Evolutionary conservation across 1,140 invertebrate species (phyloP), one percentile per base, ranked within the genome.

Genomic region (Phenacoccus solenopsis): DNA sequence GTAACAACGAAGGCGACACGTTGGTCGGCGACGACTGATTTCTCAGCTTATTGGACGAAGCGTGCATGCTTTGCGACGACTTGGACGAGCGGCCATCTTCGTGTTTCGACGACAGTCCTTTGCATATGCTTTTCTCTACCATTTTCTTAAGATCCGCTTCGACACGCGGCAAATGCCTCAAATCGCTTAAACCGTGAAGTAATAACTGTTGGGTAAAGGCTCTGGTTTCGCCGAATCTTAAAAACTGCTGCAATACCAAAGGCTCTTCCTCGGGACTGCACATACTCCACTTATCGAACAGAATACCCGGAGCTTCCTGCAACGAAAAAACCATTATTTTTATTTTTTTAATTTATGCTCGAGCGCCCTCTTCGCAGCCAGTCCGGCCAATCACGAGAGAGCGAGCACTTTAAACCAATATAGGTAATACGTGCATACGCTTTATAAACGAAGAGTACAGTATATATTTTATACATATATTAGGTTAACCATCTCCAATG

Each of bases 231-330:
- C 86, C 87, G 79, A 92, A 93, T 74, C 89, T 82, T 69, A 93
- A 84, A 81, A 93, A 93, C 82, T 93, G 90, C 80, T 92, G 90
- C 64, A 93, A 81, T 68, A 93, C 88, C 75, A 92, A 82, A 74
- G 89, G 87, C 79, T 93, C 91, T 81, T 93, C 90, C 78, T 92
- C 90, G 76, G 87, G 84, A 74, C 85, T 88, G 76, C 88, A 88
- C 77, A 92, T 86, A 73, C 84, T 87, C 90, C 90, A 93, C 80
- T 87, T 85, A 79, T 91, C 88, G 77, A 93, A 81, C 72, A 89
- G 82, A 76, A 81, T 85, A 76, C 82, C 86, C 73, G 86, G 84
- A 77, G 82, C 80, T 79, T 87, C 84, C 86, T 88, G 79, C 1
- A 79, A 80, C 72, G 69, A 69, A 73, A 70, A 68, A 59, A n/a